A percentile compares a stretch with the other conserved stretches of the same genome.
These are phyloP conservation scores for Synanceia verrucosa DNA, from an alignment of 2,797 vertebrate species.

Conservation along the genomic window DNA sequence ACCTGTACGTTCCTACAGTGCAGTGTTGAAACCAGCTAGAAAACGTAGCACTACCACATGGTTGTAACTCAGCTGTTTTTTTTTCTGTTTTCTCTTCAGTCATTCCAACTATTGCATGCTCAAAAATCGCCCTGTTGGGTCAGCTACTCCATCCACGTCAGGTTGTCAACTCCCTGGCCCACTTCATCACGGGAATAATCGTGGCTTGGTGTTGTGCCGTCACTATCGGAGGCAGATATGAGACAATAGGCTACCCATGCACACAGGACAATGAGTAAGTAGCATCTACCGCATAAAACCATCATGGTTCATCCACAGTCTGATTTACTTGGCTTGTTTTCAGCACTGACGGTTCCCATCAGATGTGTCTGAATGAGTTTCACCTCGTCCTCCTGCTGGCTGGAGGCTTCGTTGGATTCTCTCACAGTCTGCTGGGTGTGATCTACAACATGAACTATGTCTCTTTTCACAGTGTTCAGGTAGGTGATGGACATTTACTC, in stretches of 20 bases:
- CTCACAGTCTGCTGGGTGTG: slow-evolving; percentile 91
- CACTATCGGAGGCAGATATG: slow-evolving; percentile 86
- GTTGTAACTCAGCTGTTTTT: neutral
- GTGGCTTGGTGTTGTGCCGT: slow-evolving; percentile 91
- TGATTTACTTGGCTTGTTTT: slow-evolving; percentile 7
- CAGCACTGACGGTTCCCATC: slow-evolving; percentile 17
- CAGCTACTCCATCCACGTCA: slow-evolving; percentile 92
- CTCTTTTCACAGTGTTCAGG: slow-evolving; percentile 92
- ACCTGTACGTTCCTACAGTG: neutral
- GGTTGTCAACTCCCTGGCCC: slow-evolving; percentile 85
- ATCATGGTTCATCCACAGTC: neutral
- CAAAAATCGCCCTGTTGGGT: slow-evolving; percentile 90
- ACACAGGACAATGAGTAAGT: slow-evolving; percentile 82
- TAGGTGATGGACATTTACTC: slow-evolving; percentile 56
- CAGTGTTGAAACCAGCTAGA: neutral
- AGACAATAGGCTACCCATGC: slow-evolving; percentile 84
- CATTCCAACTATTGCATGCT: slow-evolving; percentile 91
- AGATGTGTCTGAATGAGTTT: slow-evolving; percentile 91
- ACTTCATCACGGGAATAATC: slow-evolving; percentile 89
- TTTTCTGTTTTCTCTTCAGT: slow-evolving; percentile 77
- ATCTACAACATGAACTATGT: slow-evolving; percentile 94
- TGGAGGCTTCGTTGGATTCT: slow-evolving; percentile 93
- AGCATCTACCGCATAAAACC: slow-evolving; percentile 2
- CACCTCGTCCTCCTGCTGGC: slow-evolving; percentile 90
- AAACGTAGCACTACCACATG: neutral